These are phyloP conservation scores for Eunapius fragilis DNA, from an alignment of 37 sponge, comb jelly and placozoan genomes.

Conservation along the genomic window DNA sequence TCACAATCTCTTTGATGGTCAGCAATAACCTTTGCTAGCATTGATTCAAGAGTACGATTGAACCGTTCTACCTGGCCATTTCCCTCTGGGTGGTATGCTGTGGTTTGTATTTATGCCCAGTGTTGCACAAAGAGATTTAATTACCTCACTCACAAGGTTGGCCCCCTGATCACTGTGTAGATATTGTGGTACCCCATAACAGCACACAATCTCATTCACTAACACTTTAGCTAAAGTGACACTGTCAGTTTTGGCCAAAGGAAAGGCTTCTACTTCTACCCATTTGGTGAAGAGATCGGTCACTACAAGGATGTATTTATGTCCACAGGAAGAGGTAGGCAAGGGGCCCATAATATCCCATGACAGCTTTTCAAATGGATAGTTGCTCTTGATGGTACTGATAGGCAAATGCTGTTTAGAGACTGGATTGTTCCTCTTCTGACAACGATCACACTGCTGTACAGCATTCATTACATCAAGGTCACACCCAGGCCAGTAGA, in stretches of 20 bases:
- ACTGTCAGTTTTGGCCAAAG: not conserved
- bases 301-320: conserved; percentile 30
- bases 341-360: conserved; percentile 43
- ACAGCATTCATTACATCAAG: not conserved
- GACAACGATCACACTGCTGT: conserved; percentile 2
- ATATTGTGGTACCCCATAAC: conserved; percentile 24
- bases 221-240: conserved; percentile 9
- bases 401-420: no score
- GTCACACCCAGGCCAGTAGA: conserved; percentile 23
- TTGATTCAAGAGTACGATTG: conserved; percentile 39
- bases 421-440: conserved; percentile 1
- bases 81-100: conserved; percentile 42
- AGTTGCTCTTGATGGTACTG: conserved; percentile 6
- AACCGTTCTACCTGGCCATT: conserved; percentile 41
- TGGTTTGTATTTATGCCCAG: not conserved
- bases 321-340: conserved; percentile 5
- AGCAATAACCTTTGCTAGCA: conserved; percentile 32
- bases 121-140: not conserved
- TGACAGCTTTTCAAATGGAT: conserved; percentile 25
- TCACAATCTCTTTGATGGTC: conserved; percentile 47
- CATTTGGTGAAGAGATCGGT: conserved; percentile 32
- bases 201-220: conserved; percentile 23
- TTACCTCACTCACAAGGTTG: conserved; percentile 1
- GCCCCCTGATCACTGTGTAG: conserved; percentile 43
- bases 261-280: conserved; percentile 50